phyloP scores from a whole-genome alignment of 2,888 invertebrate genomes.

The Limenitis arthemis region DNA sequence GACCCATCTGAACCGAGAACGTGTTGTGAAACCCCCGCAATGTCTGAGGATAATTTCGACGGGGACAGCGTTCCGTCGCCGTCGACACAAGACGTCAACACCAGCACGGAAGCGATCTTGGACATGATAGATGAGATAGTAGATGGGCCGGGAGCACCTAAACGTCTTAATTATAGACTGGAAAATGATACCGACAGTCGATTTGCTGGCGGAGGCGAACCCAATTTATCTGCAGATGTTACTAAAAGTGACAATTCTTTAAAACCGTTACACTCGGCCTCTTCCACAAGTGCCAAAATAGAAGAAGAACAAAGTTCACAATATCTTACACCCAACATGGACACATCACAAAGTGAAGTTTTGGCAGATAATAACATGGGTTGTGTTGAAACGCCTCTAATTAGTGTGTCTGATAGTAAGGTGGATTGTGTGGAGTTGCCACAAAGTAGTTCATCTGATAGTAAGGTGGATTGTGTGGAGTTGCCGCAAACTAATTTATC shows the following conservation, averaged over 20 bases:
- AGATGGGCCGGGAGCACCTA: conserved; percentile 61
- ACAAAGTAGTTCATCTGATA: too few relatives aligned
- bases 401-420: too few relatives aligned
- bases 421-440: too few relatives aligned
- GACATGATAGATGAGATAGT: conserved; percentile 70
- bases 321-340: conserved; percentile 22
- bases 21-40: conserved; percentile 50
- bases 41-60: conserved; percentile 64
- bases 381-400: too few relatives aligned
- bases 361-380: conserved; percentile 26
- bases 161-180: conserved; percentile 39
- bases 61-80: conserved; percentile 64
- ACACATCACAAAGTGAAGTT: conserved; percentile 24
- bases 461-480: conserved; percentile 5
- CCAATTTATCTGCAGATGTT: conserved; percentile 7
- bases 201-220: conserved; percentile 19
- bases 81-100: conserved; percentile 60
- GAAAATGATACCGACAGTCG: conserved; percentile 24
- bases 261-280: conserved; percentile 22
- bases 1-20: conserved; percentile 46
- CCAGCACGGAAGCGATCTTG: conserved; percentile 66
- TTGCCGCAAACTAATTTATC: conserved; percentile 17
- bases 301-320: conserved; percentile 29
- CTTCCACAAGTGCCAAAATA: conserved; percentile 36
- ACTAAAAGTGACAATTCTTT: conserved; percentile 12